Conservation (phyloP, 2,113 vertebrate species). For the Dolichotis patagonum region DNA sequence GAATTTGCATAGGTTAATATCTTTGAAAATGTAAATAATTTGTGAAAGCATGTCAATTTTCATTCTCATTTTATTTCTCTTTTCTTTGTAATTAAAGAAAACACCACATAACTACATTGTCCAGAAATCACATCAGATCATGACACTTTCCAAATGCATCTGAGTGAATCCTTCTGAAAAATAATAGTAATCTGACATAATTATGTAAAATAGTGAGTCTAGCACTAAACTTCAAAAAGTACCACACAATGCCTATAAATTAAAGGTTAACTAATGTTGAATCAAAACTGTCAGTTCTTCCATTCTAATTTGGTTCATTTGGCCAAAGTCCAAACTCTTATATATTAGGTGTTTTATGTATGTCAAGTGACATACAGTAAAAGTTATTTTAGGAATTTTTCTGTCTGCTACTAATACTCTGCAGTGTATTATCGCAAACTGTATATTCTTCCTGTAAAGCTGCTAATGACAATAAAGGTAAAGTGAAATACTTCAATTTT, state of each 20-base stretch:
- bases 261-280: background rate
- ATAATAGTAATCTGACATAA: background rate
- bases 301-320: slow-evolving; percentile 32
- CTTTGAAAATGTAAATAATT: slow-evolving; percentile 24
- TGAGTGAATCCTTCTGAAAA: background rate
- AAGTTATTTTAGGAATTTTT: slow-evolving; percentile 5
- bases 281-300: background rate
- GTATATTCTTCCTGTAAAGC: background rate
- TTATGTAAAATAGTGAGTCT: background rate
- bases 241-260: background rate
- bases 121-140: background rate
- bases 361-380: background rate
- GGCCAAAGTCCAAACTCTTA: background rate
- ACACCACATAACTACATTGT: background rate
- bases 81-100: slow-evolving; percentile 23
- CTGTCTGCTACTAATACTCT: background rate
- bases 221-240: background rate
- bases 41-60: background rate
- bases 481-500: background rate
- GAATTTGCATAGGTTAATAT: background rate
- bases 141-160: background rate
- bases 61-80: slow-evolving; percentile 30
- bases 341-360: background rate
- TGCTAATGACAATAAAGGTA: background rate
- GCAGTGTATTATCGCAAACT: background rate